Evolutionary conservation across 2,113 vertebrate species (phyloP), one percentile per base, ranked within the genome.

Genomic region (Rhinopomastus cyanomelas): DNA sequence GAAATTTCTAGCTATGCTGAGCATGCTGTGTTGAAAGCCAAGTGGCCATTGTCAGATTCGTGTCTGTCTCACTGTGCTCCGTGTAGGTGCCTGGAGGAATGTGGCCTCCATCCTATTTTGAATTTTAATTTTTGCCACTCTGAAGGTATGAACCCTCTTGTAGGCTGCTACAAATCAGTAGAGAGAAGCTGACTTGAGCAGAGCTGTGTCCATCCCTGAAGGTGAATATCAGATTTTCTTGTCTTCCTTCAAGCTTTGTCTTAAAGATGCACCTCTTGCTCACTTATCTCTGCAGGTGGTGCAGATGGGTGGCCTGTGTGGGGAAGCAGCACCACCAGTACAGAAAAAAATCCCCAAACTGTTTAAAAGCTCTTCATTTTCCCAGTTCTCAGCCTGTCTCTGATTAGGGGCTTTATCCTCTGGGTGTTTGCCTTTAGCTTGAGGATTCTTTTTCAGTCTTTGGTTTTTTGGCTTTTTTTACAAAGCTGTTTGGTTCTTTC

Each of bases 1-100:
- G 91, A 93, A 93, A 71, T 82, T 94, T 81, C 85, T 92, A 61
- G 56, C 69, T 86, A 44, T 79, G 57, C 76, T 85, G 81, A 91
- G 69, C 69, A 61, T 68, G 48, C 51, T 61, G 44, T 57, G 44
- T 75, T 87, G 84, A 93, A 90, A 88, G 46, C 53, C 44, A 56
- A 57, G n/a, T 49, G 74, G 78, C 83, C 85, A 14, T 60, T 88
- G 57, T 92, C 66, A 79, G 22, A 46, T 78, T 77, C 19, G 2
- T 2, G 1, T 60, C 68, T 92, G 52, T 59, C 49, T 86, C 4
- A 2, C 65, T 72, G 36, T 49, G 29, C 23, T 71, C 87, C 64
- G 13, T 74, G 53, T 36, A 83, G 80, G 32, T 86, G 51, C 67
- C 67, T 48, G 42, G 34, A 81, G 37, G 64, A 89, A 77, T 59